Evolutionary conservation across 2,888 invertebrate genomes (phyloP).

Genomic region (Trachelus stipa): DNA sequence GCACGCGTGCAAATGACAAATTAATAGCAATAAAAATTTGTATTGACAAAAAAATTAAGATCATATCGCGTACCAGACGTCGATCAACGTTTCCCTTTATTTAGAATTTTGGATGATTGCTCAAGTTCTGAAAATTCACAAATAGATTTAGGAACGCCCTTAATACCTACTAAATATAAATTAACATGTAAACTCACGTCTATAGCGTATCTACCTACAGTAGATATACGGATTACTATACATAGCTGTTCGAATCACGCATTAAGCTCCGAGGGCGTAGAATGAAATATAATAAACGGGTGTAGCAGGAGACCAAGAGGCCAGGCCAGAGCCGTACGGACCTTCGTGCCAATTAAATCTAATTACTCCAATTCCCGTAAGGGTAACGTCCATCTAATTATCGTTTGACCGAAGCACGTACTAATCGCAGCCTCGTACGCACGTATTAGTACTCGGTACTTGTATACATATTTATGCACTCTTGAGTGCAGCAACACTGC

Average conservation of each 20-base stretch:
- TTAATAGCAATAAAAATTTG: not conserved
- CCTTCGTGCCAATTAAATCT: slow-evolving; percentile 57
- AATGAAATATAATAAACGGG: not conserved
- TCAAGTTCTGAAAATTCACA: not conserved
- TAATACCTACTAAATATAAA: not conserved
- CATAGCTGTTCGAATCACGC: not conserved
- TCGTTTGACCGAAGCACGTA: slow-evolving; percentile 56
- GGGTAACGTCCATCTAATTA: slow-evolving; percentile 62
- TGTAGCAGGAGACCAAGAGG: not conserved
- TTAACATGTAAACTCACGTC: too few relatives aligned
- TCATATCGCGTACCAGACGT: not conserved
- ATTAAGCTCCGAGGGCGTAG: not conserved
- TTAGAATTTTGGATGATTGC: not conserved
- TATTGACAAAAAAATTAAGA: not conserved
- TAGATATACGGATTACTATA: not conserved
- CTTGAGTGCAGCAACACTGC: slow-evolving; percentile 13
- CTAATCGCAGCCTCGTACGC: slow-evolving; percentile 47
- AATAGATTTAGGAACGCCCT: too few relatives aligned
- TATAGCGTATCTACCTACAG: not conserved
- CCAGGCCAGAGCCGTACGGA: not conserved
- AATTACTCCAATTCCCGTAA: slow-evolving; percentile 60
- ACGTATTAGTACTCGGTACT: slow-evolving; percentile 15
- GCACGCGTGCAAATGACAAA: not conserved
- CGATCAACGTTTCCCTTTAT: not conserved
- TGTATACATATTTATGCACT: slow-evolving; percentile 15